phyloP scores from a whole-genome alignment of 2,113 vertebrate species.

The Pollimyrus isidori region DNA sequence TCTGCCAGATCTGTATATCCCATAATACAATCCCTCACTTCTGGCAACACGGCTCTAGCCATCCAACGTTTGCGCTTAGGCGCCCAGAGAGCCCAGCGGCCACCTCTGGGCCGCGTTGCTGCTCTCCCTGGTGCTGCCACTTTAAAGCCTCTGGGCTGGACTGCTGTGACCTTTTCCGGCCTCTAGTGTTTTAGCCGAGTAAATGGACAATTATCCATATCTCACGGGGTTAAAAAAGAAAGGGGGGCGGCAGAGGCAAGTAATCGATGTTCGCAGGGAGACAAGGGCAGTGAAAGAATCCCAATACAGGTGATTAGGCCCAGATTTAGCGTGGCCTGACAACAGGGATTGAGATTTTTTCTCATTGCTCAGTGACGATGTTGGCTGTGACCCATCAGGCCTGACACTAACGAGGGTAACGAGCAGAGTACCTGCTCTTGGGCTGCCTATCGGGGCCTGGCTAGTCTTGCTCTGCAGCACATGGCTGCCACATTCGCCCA shows the following conservation, averaged over 20 bases:
- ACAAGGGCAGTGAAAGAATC: background rate
- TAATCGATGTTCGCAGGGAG: background rate
- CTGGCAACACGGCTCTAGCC: background rate
- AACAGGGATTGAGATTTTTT: background rate
- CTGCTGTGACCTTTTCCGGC: background rate
- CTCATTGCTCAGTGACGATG: background rate
- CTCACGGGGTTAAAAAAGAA: background rate
- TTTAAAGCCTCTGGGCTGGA: background rate
- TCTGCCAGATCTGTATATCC: background rate
- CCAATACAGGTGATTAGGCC: background rate
- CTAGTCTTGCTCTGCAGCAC: background rate
- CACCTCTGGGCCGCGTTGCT: background rate
- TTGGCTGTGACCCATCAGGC: background rate
- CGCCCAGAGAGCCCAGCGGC: background rate
- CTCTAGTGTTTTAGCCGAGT: background rate
- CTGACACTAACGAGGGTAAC: background rate
- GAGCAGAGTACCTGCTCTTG: background rate
- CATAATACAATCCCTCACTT: background rate
- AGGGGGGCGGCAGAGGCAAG: too few species aligned
- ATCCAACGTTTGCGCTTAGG: background rate
- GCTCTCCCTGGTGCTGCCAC: background rate
- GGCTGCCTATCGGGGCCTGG: background rate
- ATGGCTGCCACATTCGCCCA: background rate
- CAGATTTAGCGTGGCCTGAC: background rate
- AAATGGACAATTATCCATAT: slow-evolving; percentile 20